Conservation (phyloP, 2,888 invertebrate genomes). For the Thera britannica region DNA sequence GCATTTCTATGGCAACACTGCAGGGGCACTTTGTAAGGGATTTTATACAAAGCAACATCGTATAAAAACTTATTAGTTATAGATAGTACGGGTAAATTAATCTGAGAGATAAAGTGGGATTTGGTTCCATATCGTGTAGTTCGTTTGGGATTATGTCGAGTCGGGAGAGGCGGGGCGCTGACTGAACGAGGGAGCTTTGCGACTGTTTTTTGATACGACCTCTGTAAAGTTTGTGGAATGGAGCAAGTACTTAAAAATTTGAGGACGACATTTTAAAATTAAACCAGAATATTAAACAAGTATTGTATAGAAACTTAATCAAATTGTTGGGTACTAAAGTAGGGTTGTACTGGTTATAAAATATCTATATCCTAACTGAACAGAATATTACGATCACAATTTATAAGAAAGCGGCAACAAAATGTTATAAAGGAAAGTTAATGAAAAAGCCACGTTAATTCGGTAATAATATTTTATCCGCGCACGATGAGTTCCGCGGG, state of each 20-base stretch:
- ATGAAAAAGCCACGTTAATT: slow-evolving; percentile 29
- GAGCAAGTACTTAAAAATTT: no score
- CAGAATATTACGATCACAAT: neutral
- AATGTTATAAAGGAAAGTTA: slow-evolving; percentile 12
- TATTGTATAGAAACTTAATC: no score
- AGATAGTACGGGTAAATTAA: slow-evolving; percentile 14
- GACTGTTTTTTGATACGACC: neutral
- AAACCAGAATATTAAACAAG: no score
- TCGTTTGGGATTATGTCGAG: slow-evolving; percentile 4
- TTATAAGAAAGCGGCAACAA: neutral
- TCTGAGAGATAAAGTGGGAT: slow-evolving; percentile 12
- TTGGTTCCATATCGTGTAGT: slow-evolving; percentile 4
- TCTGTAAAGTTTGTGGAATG: neutral
- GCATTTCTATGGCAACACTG: slow-evolving; percentile 3
- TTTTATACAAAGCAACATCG: neutral
- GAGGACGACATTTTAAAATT: no score
- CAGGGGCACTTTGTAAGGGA: slow-evolving; percentile 5
- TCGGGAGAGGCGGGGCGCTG: neutral
- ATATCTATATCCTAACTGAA: no score
- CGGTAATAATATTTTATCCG: slow-evolving; percentile 25
- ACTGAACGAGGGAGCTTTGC: neutral
- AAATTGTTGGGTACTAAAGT: no score
- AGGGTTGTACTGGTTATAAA: no score
- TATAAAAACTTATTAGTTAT: slow-evolving; percentile 2
- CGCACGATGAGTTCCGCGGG: neutral